phyloP scores from a whole-genome alignment of 2,113 vertebrate genomes.

The Myrmophylax atrothorax region DNA sequence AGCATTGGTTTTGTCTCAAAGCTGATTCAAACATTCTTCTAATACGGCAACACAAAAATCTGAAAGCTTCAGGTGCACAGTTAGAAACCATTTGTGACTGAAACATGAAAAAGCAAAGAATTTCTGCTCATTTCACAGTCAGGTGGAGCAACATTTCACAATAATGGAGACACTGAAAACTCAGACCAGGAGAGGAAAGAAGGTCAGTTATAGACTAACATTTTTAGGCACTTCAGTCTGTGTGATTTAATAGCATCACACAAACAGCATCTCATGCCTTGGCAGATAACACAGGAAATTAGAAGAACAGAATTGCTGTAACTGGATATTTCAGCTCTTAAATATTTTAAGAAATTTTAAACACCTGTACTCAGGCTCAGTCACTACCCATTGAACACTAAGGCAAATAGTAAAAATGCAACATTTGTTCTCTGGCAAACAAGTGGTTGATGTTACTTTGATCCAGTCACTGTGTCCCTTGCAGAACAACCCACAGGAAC shows the following conservation, averaged over 20 bases:
- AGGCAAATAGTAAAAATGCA: not conserved
- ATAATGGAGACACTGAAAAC: not conserved
- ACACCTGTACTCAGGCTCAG: fast-evolving
- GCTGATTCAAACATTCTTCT: not conserved
- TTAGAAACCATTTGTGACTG: not conserved
- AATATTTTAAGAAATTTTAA: not conserved
- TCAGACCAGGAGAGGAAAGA: not conserved
- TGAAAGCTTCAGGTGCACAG: not conserved
- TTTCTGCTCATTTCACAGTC: not conserved
- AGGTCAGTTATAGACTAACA: not conserved
- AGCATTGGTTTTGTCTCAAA: not conserved
- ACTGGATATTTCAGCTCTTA: not conserved
- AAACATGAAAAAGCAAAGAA: not conserved
- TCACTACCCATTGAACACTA: not conserved
- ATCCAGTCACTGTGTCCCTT: not conserved
- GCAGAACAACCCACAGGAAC: not conserved
- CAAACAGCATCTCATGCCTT: not conserved
- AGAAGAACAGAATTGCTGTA: not conserved
- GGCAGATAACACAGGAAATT: not conserved
- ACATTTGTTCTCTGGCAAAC: not conserved
- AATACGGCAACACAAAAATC: not conserved
- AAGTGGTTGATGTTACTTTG: not conserved
- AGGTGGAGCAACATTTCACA: not conserved
- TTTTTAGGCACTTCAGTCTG: not conserved
- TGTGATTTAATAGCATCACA: not conserved